These are phyloP conservation scores for Zoroaster sp. DNA, from an alignment of 53 echinoderm and acorn worm species.

Conservation along the genomic window DNA sequence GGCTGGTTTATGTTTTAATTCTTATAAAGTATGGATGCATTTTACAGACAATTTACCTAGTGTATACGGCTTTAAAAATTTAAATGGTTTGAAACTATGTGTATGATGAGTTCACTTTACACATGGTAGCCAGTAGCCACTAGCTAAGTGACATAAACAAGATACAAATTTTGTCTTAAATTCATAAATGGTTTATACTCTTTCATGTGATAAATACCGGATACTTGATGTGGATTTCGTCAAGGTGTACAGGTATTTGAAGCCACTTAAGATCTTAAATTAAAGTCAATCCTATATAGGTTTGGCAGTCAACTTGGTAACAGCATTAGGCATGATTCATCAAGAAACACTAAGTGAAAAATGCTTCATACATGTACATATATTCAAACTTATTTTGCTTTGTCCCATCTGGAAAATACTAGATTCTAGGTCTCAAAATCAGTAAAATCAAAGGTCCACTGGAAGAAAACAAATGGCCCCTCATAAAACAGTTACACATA, in stretches of 20 bases:
- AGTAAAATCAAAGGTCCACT: no score
- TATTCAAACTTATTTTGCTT: background rate
- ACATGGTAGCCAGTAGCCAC: no score
- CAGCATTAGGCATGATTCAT: background rate
- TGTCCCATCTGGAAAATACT: background rate
- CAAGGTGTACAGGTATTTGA: background rate
- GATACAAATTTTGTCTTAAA: background rate
- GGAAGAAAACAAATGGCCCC: background rate
- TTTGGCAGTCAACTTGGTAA: background rate
- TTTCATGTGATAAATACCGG: background rate
- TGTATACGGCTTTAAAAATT: no score
- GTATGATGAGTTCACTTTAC: no score
- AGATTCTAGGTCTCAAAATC: no score
- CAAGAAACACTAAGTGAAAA: background rate
- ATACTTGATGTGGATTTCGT: background rate
- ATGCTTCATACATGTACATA: background rate
- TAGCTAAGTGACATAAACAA: no score
- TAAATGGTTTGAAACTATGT: no score
- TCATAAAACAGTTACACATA: no score
- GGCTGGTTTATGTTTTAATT: no score
- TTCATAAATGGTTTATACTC: background rate
- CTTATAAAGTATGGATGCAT: no score
- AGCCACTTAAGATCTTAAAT: background rate
- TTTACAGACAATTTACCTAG: no score
- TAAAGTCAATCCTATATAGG: constrained; percentile 3